Percentiles rank a stretch among this genome's conserved stretches.
Conservation (phyloP, 2,888 invertebrate genomes). For the Amiota mariae region DNA sequence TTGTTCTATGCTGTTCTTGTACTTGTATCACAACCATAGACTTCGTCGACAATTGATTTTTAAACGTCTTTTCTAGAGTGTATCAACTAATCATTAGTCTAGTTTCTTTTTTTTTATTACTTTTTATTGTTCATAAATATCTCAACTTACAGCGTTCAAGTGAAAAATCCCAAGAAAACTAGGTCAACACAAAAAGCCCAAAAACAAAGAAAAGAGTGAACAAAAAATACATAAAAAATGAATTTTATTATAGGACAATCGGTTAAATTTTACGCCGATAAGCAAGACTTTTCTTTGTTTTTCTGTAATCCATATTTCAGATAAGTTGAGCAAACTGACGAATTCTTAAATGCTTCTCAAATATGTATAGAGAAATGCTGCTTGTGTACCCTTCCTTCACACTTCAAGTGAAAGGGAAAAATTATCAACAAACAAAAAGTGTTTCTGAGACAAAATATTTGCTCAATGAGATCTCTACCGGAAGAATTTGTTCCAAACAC, state of each 20-base stretch:
- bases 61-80: too few relatives aligned
- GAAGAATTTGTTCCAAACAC: too few relatives aligned
- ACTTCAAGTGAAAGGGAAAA: too few relatives aligned
- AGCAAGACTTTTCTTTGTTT: conserved; percentile 15
- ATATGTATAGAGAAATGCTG: background rate
- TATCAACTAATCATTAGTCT: too few relatives aligned
- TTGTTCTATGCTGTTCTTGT: too few relatives aligned
- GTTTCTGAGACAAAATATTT: too few relatives aligned
- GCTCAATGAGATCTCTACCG: too few relatives aligned
- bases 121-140: background rate
- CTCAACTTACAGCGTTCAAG: background rate
- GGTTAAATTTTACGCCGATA: conserved; percentile 13
- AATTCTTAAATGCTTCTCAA: conserved; percentile 5
- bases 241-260: background rate
- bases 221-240: background rate
- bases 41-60: too few relatives aligned
- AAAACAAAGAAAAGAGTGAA: background rate
- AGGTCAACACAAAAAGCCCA: conserved; percentile 11
- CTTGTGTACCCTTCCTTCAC: background rate
- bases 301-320: background rate
- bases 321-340: conserved; percentile 22
- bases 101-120: too few relatives aligned
- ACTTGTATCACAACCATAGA: too few relatives aligned
- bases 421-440: too few relatives aligned
- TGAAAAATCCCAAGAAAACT: background rate